Evolutionary conservation across 2,113 vertebrate species (phyloP).

Genomic region (Lepidothrix coronata): DNA sequence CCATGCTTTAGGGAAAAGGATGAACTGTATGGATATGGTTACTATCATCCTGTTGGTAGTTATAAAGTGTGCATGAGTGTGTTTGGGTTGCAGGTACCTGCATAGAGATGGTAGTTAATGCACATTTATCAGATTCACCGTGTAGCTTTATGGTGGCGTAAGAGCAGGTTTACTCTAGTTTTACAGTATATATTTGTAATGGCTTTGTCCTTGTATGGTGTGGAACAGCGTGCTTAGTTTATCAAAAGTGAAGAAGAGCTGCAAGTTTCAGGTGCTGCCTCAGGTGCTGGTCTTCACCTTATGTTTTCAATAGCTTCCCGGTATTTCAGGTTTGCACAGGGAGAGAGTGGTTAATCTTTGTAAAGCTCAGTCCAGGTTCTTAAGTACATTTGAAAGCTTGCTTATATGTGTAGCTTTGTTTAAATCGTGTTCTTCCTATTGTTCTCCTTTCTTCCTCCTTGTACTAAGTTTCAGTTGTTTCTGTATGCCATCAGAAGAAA

Average conservation of each 20-base stretch:
- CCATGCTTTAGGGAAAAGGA: not conserved
- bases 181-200: not conserved
- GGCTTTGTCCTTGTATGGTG: not conserved
- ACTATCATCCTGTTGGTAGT: not conserved
- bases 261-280: not conserved
- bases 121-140: not conserved
- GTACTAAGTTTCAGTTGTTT: not conserved
- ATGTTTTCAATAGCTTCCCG: not conserved
- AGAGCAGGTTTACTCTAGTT: not conserved
- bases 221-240: not conserved
- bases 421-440: not conserved
- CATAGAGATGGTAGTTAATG: not conserved
- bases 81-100: not conserved
- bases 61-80: not conserved
- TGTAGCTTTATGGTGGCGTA: not conserved
- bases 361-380: not conserved
- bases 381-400: not conserved
- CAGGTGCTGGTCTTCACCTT: not conserved
- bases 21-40: not conserved
- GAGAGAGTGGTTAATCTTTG: not conserved
- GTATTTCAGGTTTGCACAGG: not conserved
- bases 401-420: not conserved
- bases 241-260: not conserved
- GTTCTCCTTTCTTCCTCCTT: not conserved
- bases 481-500: not conserved